These are phyloP conservation scores for Drosophila seguyi DNA, from an alignment of 1,140 invertebrate species.

Conservation along the genomic window DNA sequence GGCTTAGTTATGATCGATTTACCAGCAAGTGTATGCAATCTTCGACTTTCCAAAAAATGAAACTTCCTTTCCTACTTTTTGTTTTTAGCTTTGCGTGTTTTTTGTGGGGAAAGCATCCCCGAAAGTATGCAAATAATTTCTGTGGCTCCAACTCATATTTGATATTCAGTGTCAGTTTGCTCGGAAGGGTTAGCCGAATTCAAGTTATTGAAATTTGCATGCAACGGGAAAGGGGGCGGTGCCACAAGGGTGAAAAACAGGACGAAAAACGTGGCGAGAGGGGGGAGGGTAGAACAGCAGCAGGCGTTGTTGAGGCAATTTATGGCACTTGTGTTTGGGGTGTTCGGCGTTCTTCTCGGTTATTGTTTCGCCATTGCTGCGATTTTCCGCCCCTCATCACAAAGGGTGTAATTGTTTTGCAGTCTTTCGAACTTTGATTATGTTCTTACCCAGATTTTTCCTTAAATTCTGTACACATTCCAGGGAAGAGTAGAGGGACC, in stretches of 20 bases:
- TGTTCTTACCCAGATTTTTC: slow-evolving; percentile 25
- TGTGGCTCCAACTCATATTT: slow-evolving; percentile 74
- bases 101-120: slow-evolving; percentile 68
- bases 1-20: no score
- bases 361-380: slow-evolving; percentile 68
- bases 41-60: no score
- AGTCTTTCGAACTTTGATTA: slow-evolving; percentile 49
- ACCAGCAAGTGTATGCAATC: no score
- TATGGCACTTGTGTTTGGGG: slow-evolving; percentile 66
- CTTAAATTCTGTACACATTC: not conserved
- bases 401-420: slow-evolving; percentile 60
- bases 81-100: slow-evolving; percentile 34
- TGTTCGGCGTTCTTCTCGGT: slow-evolving; percentile 42
- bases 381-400: slow-evolving; percentile 32
- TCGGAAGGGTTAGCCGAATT: slow-evolving; percentile 70
- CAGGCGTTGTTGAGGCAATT: slow-evolving; percentile 55
- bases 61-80: slow-evolving; percentile 15
- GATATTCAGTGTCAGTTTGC: slow-evolving; percentile 81
- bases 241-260: not conserved
- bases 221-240: slow-evolving; percentile 47
- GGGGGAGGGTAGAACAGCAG: slow-evolving; percentile 7
- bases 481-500: not conserved
- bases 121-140: slow-evolving; percentile 82
- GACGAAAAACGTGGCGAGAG: not conserved
- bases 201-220: slow-evolving; percentile 83